Conservation (phyloP, 2,888 invertebrate genomes). For the Gasteruption jaculator region DNA sequence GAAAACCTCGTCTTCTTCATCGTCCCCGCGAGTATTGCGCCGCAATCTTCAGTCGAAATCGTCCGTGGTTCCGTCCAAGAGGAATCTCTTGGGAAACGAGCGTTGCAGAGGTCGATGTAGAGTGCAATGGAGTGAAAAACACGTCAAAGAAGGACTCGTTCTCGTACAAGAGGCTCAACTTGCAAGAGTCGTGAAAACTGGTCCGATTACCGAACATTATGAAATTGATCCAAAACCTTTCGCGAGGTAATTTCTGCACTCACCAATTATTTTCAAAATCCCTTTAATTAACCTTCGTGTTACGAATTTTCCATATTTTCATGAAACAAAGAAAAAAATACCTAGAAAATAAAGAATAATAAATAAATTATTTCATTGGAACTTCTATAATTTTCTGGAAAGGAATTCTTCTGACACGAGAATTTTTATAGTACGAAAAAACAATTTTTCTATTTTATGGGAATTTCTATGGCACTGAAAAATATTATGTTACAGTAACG, state of each 20-base stretch:
- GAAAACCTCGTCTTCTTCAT: too few relatives aligned
- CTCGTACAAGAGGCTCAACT: constrained; percentile 52
- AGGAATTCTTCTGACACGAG: too few relatives aligned
- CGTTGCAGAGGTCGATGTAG: constrained; percentile 45
- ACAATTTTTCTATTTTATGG: too few relatives aligned
- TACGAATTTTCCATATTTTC: too few relatives aligned
- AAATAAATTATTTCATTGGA: too few relatives aligned
- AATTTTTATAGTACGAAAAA: too few relatives aligned
- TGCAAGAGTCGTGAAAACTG: constrained; percentile 52
- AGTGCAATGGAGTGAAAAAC: constrained; percentile 53
- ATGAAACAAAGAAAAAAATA: too few relatives aligned
- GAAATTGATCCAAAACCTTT: constrained; percentile 54
- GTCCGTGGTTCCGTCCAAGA: constrained; percentile 28
- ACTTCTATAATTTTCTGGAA: too few relatives aligned
- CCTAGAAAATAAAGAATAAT: too few relatives aligned
- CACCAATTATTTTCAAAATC: background rate
- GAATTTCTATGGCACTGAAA: too few relatives aligned
- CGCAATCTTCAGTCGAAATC: constrained; percentile 36
- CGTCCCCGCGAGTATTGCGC: constrained; percentile 42
- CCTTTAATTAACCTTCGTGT: background rate
- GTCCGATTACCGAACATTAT: constrained; percentile 55
- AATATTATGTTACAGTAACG: too few relatives aligned
- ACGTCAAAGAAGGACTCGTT: constrained; percentile 53
- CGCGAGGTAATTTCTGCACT: constrained; percentile 55
- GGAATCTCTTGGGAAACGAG: constrained; percentile 30